These are phyloP conservation scores for Tipula vernalis DNA, from an alignment of 2,888 invertebrate genomes.

Conservation along the genomic window DNA sequence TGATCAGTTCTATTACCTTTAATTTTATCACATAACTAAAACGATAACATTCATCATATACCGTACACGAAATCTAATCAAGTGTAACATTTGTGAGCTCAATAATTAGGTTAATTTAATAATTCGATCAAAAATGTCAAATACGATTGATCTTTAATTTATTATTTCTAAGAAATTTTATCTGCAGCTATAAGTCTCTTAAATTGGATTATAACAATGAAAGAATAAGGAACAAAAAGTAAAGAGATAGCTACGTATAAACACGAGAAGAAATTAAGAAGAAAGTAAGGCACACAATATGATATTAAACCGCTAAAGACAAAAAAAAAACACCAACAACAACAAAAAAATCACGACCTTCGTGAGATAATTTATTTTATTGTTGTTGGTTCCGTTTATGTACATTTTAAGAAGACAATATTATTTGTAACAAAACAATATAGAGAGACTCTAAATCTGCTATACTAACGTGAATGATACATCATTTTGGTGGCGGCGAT, in stretches of 20 bases:
- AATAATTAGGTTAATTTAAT: not conserved
- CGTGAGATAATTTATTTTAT: conserved; percentile 4
- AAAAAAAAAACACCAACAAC: not conserved
- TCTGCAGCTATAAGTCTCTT: not conserved
- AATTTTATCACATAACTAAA: too few species aligned
- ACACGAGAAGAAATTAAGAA: not conserved
- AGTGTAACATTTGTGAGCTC: not conserved
- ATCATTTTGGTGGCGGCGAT: not conserved
- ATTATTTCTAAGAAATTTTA: not conserved
- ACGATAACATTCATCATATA: not conserved
- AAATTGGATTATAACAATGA: not conserved
- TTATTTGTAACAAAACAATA: not conserved
- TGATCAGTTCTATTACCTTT: too few species aligned
- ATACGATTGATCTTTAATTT: not conserved
- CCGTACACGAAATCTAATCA: not conserved
- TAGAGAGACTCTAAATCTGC: not conserved
- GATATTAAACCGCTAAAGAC: not conserved
- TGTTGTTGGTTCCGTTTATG: not conserved
- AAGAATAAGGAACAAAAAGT: not conserved
- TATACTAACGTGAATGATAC: not conserved
- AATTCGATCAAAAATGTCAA: not conserved
- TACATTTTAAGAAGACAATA: conserved; percentile 4
- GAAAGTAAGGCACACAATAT: not conserved
- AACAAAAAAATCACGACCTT: not conserved
- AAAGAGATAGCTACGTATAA: not conserved